phyloP scores from a whole-genome alignment of 2,888 invertebrate species.

The Suillia variegata region DNA sequence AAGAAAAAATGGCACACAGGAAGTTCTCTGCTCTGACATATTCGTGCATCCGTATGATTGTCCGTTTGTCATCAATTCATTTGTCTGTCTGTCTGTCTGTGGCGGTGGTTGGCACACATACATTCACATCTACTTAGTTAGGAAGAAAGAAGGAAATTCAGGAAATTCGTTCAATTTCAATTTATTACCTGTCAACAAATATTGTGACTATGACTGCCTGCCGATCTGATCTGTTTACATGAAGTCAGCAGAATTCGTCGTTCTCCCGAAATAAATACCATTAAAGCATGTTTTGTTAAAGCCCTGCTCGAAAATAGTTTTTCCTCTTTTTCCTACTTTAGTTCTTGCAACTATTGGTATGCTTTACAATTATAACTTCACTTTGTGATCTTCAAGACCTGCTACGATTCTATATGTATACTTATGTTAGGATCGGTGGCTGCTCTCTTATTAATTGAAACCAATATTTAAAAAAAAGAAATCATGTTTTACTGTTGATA shows the following conservation, averaged over 20 bases:
- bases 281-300: conserved; percentile 29
- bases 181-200: conserved; percentile 52
- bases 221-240: conserved; percentile 46
- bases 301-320: conserved; percentile 41
- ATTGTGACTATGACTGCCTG: conserved; percentile 40
- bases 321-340: conserved; percentile 15
- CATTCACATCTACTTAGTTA: too few species aligned
- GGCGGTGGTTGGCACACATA: background rate
- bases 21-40: too few species aligned
- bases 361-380: too few species aligned
- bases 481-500: too few species aligned
- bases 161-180: conserved; percentile 48
- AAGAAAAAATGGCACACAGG: conserved; percentile 42
- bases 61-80: background rate
- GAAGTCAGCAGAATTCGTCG: background rate
- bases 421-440: too few species aligned
- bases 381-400: too few species aligned
- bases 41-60: too few species aligned
- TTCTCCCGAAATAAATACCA: background rate
- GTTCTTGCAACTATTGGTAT: too few species aligned
- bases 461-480: too few species aligned
- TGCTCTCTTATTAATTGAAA: too few species aligned
- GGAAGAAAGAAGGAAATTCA: conserved; percentile 44
- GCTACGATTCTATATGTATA: too few species aligned
- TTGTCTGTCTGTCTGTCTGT: conserved; percentile 28